A percentile compares a stretch with the other conserved stretches of the same genome.
Evolutionary conservation across 2,888 invertebrate species (phyloP).

Genomic region (Himalopsyche kuldschensis): DNA sequence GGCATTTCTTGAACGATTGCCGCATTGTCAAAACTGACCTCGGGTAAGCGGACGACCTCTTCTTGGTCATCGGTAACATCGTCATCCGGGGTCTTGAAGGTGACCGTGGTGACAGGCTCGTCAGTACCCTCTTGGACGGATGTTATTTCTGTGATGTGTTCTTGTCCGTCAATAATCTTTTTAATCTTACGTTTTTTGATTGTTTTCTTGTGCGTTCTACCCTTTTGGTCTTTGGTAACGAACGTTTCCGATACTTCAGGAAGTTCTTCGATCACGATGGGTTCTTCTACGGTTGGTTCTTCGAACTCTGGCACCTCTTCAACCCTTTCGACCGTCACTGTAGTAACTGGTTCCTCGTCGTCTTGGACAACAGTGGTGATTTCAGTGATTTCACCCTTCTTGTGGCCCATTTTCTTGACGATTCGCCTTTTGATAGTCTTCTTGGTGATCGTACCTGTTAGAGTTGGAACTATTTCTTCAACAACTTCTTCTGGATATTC

Average conservation of each 20-base stretch:
- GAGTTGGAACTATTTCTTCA: too few relatives aligned
- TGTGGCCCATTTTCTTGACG: slow-evolving; percentile 46
- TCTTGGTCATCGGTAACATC: slow-evolving; percentile 42
- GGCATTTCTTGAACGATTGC: slow-evolving; percentile 25
- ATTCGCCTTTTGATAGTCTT: slow-evolving; percentile 12
- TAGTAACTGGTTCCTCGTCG: slow-evolving; percentile 37
- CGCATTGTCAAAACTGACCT: neutral
- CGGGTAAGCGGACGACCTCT: slow-evolving; percentile 42
- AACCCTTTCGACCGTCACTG: neutral
- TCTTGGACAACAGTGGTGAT: slow-evolving; percentile 51
- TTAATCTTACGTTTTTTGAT: slow-evolving; percentile 44
- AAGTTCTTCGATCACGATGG: slow-evolving; percentile 40
- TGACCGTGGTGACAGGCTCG: slow-evolving; percentile 42
- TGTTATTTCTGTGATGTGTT: slow-evolving; percentile 43
- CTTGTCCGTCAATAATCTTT: slow-evolving; percentile 43
- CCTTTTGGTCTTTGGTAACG: neutral
- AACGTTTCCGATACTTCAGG: slow-evolving; percentile 22
- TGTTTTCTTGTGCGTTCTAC: slow-evolving; percentile 41
- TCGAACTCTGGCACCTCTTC: slow-evolving; percentile 30
- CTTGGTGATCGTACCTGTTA: too few relatives aligned
- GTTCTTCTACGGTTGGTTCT: slow-evolving; percentile 35
- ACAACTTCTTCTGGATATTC: too few relatives aligned
- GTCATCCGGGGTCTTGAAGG: slow-evolving; percentile 40
- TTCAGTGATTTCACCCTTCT: slow-evolving; percentile 53
- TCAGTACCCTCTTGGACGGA: slow-evolving; percentile 43